Conservation (phyloP, 1,140 invertebrate species). For the Cepaea nemoralis region DNA sequence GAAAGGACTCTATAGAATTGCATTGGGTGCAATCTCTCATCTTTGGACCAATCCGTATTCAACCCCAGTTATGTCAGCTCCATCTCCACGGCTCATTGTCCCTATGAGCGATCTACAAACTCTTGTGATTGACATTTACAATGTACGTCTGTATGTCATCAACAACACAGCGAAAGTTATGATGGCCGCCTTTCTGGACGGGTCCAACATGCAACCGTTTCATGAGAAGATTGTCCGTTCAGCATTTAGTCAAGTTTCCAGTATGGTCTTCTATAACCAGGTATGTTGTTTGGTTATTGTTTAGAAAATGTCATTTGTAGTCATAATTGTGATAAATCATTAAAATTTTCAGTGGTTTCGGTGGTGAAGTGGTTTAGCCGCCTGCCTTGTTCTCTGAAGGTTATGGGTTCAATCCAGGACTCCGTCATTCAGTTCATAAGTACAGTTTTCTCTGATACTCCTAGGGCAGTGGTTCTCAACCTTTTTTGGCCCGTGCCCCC, state of each 20-base stretch:
- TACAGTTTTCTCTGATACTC: no score
- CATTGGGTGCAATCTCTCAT: slow-evolving; percentile 79
- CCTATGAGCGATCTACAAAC: slow-evolving; percentile 77
- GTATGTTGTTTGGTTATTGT: no score
- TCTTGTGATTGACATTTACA: slow-evolving; percentile 85
- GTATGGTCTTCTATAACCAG: slow-evolving; percentile 62
- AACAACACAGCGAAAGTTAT: slow-evolving; percentile 80
- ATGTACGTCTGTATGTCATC: slow-evolving; percentile 85
- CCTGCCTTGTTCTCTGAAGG: no score
- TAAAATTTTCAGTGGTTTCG: no score
- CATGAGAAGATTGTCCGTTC: slow-evolving; percentile 78
- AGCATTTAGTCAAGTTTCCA: slow-evolving; percentile 49
- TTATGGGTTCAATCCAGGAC: no score
- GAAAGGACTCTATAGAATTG: slow-evolving; percentile 83
- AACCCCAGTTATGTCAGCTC: neutral
- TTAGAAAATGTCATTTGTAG: no score
- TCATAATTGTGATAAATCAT: no score
- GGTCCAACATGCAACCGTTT: slow-evolving; percentile 81
- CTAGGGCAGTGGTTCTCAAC: no score
- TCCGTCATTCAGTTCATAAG: no score
- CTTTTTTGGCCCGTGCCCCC: no score
- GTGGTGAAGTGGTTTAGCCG: no score
- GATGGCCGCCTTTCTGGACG: slow-evolving; percentile 84
- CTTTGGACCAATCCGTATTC: neutral
- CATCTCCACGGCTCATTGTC: slow-evolving; percentile 73